Percentiles rank a stretch among this genome's conserved stretches.
Evolutionary conservation across 1,140 invertebrate genomes (phyloP).

Genomic region (Zaprionus tsacasi): DNA sequence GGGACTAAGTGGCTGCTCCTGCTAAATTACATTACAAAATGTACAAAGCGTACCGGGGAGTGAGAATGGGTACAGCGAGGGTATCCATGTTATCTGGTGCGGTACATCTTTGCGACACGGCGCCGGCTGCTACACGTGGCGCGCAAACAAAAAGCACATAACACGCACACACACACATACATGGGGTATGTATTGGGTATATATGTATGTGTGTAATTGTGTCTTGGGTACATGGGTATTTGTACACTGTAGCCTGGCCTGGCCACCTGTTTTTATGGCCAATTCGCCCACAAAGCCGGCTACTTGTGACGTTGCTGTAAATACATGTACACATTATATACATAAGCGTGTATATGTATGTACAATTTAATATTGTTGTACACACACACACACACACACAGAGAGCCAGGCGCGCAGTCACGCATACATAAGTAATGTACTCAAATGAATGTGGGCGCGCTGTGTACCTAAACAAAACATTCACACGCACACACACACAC

Average conservation of each 20-base stretch:
- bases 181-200: neutral
- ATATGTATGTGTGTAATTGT: neutral
- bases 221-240: neutral
- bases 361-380: neutral
- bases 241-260: neutral
- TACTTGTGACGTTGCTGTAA: constrained; percentile 4
- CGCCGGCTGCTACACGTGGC: constrained; percentile 15
- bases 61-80: neutral
- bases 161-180: constrained; percentile 3
- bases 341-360: constrained; percentile 10
- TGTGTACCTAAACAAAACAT: constrained; percentile 4
- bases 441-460: neutral
- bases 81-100: neutral
- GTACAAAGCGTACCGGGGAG: neutral
- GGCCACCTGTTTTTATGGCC: constrained; percentile 54
- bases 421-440: constrained; percentile 8
- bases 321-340: constrained; percentile 17
- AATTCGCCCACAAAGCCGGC: constrained; percentile 2
- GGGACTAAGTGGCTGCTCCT: neutral
- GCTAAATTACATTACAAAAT: constrained; percentile 1
- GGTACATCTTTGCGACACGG: neutral
- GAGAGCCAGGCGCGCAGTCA: neutral
- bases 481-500: constrained; percentile 10
- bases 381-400: neutral
- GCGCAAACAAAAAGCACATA: constrained; percentile 7